Conservation (phyloP, 1,140 invertebrate genomes). For the Kradibia gibbosae region DNA sequence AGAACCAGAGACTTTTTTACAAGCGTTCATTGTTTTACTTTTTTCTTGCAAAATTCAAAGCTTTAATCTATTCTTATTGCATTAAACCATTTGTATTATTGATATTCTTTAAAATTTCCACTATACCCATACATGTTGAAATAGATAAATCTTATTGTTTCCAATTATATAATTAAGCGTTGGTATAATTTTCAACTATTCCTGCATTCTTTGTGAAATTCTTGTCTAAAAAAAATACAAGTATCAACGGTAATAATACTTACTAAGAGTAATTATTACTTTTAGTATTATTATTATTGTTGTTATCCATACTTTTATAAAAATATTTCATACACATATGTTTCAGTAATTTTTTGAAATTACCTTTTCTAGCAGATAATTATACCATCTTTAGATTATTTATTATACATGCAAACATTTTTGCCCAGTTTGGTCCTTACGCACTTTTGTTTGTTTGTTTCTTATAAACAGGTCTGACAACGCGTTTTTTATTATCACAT, state of each 20-base stretch:
- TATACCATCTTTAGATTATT: conserved; percentile 33
- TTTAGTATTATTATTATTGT: not conserved
- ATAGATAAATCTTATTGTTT: not conserved
- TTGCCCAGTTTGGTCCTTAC: conserved; percentile 61
- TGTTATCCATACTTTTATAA: not conserved
- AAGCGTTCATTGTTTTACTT: conserved; percentile 11
- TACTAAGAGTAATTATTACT: not conserved
- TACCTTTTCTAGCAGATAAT: not conserved
- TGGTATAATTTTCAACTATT: conserved; percentile 33
- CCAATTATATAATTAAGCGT: not conserved
- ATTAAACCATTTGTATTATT: not conserved
- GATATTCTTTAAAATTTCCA: not conserved
- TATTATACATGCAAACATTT: conserved; percentile 45
- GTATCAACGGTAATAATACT: not conserved
- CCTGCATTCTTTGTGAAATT: too few relatives aligned
- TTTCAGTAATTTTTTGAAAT: not conserved
- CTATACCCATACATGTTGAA: conserved; percentile 25
- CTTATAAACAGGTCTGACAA: conserved; percentile 71
- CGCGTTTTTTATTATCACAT: conserved; percentile 66
- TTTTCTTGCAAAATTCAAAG: not conserved
- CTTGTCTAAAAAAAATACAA: too few relatives aligned
- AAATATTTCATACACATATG: not conserved
- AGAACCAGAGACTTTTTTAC: too few relatives aligned
- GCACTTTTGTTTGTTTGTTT: conserved; percentile 73
- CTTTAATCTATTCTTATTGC: not conserved